Percentiles rank a stretch among this genome's conserved stretches.
Conservation (phyloP, 2,113 vertebrate genomes). For the Misgurnus mizolepis region DNA sequence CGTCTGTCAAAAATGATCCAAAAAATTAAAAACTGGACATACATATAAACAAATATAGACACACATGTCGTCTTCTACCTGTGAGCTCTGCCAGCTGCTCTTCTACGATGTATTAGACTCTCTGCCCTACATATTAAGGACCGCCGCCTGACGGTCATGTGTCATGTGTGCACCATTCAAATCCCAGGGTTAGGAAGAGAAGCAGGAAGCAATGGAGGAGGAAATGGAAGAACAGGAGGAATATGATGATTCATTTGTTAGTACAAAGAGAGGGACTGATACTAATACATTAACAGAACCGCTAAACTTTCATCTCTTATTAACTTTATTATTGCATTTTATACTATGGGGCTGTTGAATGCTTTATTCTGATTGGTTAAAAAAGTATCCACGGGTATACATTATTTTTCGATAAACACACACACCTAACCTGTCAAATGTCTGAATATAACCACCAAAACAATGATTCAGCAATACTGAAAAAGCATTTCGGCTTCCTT, state of each 20-base stretch:
- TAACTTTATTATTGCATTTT: no score
- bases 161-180: conserved; percentile 67
- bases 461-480: no score
- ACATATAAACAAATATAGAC: background rate
- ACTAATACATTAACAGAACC: background rate
- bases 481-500: no score
- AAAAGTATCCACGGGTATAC: no score
- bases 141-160: conserved; percentile 79
- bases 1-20: background rate
- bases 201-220: conserved; percentile 60
- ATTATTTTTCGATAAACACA: no score
- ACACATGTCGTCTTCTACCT: conserved; percentile 73
- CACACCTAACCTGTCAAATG: no score
- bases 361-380: no score
- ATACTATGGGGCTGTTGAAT: no score
- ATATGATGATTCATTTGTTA: conserved; percentile 66
- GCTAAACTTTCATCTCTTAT: background rate
- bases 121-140: conserved; percentile 92
- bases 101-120: conserved; percentile 91
- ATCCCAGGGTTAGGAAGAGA: conserved; percentile 64
- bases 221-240: conserved; percentile 60
- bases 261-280: conserved; percentile 13
- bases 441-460: no score
- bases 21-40: background rate
- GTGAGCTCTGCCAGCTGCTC: conserved; percentile 86